A percentile compares a stretch with the other conserved stretches of the same genome.
Evolutionary conservation across 1,140 invertebrate species (phyloP).

Genomic region (Centruroides vittatus): DNA sequence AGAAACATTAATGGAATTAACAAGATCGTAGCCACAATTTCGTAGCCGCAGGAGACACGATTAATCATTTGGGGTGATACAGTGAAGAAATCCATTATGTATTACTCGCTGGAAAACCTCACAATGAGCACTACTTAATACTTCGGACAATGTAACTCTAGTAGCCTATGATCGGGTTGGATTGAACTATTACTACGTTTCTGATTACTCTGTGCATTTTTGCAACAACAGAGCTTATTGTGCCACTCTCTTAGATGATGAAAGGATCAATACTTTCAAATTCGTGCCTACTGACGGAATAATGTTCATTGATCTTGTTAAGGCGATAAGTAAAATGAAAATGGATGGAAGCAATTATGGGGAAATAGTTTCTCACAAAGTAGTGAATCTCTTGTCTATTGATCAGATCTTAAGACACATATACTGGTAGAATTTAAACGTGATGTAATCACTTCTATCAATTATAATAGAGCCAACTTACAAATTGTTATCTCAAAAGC

Average conservation of each 20-base stretch:
- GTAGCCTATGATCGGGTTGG: conserved; percentile 55
- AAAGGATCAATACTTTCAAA: conserved; percentile 11
- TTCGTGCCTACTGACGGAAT: conserved; percentile 38
- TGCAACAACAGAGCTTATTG: conserved; percentile 42
- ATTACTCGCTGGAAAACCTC: neutral
- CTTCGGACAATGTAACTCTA: neutral
- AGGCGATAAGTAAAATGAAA: conserved; percentile 46
- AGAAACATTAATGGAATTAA: conserved; percentile 9
- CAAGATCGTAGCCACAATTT: no score
- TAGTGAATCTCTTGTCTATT: conserved; percentile 35
- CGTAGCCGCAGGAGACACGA: neutral
- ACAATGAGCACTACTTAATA: neutral
- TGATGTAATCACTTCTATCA: conserved; percentile 28
- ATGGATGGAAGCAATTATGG: conserved; percentile 76
- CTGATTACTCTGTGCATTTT: conserved; percentile 48
- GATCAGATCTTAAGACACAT: conserved; percentile 31
- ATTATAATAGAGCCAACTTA: conserved; percentile 14
- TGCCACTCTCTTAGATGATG: neutral
- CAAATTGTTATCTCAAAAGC: neutral
- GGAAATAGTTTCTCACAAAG: conserved; percentile 44
- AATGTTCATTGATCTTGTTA: neutral
- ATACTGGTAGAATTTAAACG: conserved; percentile 38
- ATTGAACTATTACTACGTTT: conserved; percentile 61
- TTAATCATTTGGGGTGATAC: conserved; percentile 11
- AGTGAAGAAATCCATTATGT: neutral